phyloP scores from a whole-genome alignment of 2,113 vertebrate genomes.

The Elanus axillaris region DNA sequence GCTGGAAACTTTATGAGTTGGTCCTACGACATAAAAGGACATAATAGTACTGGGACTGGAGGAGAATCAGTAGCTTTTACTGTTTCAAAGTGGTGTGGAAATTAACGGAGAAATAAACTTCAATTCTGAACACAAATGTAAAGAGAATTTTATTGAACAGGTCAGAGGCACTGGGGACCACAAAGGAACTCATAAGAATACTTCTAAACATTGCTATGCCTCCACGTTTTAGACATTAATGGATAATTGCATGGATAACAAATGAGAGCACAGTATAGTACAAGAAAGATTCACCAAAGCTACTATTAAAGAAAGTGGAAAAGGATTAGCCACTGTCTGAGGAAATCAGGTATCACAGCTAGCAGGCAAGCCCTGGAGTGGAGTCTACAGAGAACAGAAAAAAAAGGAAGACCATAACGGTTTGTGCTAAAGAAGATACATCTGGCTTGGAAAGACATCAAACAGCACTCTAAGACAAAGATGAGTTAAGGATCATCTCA shows the following conservation, averaged over 20 bases:
- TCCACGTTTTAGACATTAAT: background rate
- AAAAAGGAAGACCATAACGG: background rate
- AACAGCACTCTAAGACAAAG: background rate
- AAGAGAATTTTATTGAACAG: background rate
- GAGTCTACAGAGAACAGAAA: background rate
- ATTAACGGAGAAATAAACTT: background rate
- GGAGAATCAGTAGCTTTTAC: background rate
- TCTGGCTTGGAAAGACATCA: background rate
- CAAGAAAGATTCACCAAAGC: background rate
- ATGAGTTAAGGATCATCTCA: background rate
- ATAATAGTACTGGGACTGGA: background rate
- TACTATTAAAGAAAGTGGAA: background rate
- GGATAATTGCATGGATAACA: background rate
- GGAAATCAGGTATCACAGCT: background rate
- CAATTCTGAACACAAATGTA: background rate
- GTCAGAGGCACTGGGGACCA: background rate
- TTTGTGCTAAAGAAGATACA: background rate
- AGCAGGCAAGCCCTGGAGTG: background rate
- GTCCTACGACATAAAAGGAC: background rate
- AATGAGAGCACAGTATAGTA: background rate
- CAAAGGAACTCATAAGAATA: background rate
- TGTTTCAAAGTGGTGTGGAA: background rate
- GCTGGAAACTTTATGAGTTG: background rate
- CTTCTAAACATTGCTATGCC: background rate
- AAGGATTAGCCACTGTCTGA: background rate